Evolutionary conservation across 2,888 invertebrate species (phyloP), one percentile per base, ranked within the genome.

Genomic region (Sinhomidia bicolor): DNA sequence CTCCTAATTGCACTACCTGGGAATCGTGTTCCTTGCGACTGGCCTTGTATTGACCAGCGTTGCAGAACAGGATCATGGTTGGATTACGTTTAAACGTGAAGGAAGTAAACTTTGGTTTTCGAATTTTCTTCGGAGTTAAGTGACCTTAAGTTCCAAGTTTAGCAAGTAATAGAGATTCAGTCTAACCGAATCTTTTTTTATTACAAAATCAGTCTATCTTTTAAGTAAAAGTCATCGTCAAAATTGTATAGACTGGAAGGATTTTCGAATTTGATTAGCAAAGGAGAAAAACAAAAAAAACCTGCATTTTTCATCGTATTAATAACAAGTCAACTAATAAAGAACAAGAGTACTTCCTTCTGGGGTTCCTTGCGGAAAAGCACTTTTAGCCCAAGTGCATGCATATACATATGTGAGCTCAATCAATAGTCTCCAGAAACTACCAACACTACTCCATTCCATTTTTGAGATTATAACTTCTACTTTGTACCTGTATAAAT

Each of bases 111-210:
- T 85, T 78, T 76, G 85, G 85, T 62, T 85, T 85, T 65, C 32
- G 85, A 44, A 85, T 85, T 62, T 85, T 85, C 85, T 85, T 85
- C n/a, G 85, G 85, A 41, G 85, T 85, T 20, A 85, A 85, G 85
- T 85, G 85, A 85, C 85, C 76, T 57, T 65, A 44, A 23, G 20
- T 17, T 29, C 23, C 1, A 14, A 65, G 17, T 54, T 6, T 32
- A n/a, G 60, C 1, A 44, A 74, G 44, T 71, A 41, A 12, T 41
- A 17, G 51, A 83, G 51, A 83, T 83, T 71, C 82, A 83, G 71
- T 71, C 82, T 71, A 83, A 12, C 82, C 17, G 82, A 83, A 71
- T 84, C 71, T 71, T 20, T 36, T 3, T 9, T 5, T 32, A 29
- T 29, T 14, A 62, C 12, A 23, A 9, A 60, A 10, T 41, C 71